Evolutionary conservation across 2,888 invertebrate species (phyloP).

Genomic region (Lepidochitona cinerea): DNA sequence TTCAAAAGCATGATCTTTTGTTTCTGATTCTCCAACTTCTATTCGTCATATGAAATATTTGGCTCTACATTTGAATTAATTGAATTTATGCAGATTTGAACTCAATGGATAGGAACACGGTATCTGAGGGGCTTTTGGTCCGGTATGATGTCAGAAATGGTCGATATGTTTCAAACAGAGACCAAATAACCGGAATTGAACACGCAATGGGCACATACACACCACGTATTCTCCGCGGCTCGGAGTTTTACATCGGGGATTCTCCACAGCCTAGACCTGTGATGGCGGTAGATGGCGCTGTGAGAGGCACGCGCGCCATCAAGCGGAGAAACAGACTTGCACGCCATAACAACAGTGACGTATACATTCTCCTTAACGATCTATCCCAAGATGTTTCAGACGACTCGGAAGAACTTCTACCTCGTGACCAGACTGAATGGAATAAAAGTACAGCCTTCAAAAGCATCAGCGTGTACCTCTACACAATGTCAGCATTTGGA

Average conservation of each 20-base stretch:
- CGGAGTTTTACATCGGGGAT: not conserved
- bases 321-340: not conserved
- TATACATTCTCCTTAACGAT: not conserved
- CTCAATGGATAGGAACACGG: slow-evolving; percentile 1
- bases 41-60: too few species aligned
- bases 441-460: not conserved
- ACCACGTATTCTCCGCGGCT: not conserved
- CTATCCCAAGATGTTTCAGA: not conserved
- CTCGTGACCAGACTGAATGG: not conserved
- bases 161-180: not conserved
- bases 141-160: slow-evolving; percentile 1
- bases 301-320: not conserved
- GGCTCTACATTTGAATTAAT: too few species aligned
- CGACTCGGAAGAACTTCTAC: not conserved
- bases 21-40: too few species aligned
- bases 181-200: not conserved
- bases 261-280: not conserved
- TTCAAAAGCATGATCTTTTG: too few species aligned
- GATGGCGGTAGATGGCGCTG: not conserved
- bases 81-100: too few species aligned
- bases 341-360: not conserved
- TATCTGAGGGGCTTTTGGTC: not conserved
- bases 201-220: not conserved
- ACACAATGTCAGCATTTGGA: not conserved
- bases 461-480: not conserved